These are phyloP conservation scores for Phyto melanocephala DNA, from an alignment of 2,888 invertebrate genomes.

Conservation along the genomic window DNA sequence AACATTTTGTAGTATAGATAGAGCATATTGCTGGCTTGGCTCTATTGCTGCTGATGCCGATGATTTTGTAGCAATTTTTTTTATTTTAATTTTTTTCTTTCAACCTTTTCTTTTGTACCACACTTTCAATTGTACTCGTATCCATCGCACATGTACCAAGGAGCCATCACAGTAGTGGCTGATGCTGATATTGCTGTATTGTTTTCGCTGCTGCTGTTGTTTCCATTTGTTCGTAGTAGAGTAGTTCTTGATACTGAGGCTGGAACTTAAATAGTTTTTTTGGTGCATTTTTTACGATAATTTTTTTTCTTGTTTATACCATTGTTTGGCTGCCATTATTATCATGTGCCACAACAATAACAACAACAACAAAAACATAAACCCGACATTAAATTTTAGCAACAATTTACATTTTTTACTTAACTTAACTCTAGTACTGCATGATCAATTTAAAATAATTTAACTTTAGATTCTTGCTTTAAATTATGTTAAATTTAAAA, in stretches of 20 bases:
- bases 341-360: conserved; percentile 26
- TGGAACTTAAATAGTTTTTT: conserved; percentile 41
- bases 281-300: not conserved
- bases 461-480: too few species aligned
- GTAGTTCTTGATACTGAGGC: conserved; percentile 38
- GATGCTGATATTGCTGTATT: conserved; percentile 46
- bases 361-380: conserved; percentile 1
- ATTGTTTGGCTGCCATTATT: conserved; percentile 57
- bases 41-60: conserved; percentile 25
- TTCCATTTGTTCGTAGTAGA: not conserved
- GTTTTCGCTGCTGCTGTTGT: conserved; percentile 11
- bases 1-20: conserved; percentile 34
- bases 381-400: not conserved
- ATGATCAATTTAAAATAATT: not conserved
- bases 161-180: conserved; percentile 49
- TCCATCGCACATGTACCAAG: conserved; percentile 35
- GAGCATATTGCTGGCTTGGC: conserved; percentile 1
- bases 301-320: conserved; percentile 10
- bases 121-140: conserved; percentile 31
- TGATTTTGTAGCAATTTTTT: not conserved
- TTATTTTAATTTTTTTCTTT: not conserved
- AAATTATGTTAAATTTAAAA: too few species aligned
- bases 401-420: not conserved
- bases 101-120: not conserved
- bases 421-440: not conserved